Evolutionary conservation across 2,797 vertebrate genomes (phyloP), one percentile per base, ranked within the genome.

Genomic region (Sebastes itinus): DNA sequence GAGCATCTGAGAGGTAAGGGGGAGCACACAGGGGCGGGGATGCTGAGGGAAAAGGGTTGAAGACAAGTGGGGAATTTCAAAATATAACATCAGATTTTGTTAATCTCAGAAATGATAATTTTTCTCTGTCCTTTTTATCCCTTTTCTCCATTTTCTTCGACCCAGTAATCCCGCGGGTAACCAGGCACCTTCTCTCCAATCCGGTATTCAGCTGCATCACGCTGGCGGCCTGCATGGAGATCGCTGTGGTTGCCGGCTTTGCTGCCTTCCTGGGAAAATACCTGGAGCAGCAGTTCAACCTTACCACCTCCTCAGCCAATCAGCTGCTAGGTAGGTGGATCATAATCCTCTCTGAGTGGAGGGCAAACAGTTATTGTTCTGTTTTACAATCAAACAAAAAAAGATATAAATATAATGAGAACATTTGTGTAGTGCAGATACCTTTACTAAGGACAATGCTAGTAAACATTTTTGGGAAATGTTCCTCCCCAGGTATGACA

Each of bases 251-350:
- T 1, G 98, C 99, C 0, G 98, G 99, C 72, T 99, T 99, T 0
- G 98, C 99, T 0, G 98, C 99, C 74, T 99, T 99, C 93, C 92
- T 99, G 75, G 98, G 98, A 2, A 99, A 99, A 91, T 99, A 99
- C 94, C 90, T 99, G 92, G 99, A 99, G 92, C 98, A 99, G 95
- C 99, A 99, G 92, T 99, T 99, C 83, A 99, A 99, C 95, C 97
- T 99, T 69, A 99, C 98, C 92, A 98, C 99, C 30, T 97, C 98
- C 2, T 99, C 98, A 66, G 98, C 99, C 90, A 99, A 99, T 95
- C 98, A 99, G 94, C 96, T 99, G 75, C 94, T 99, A 61, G 99
- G 99, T 99, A 94, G 94, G 97, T 89, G 1, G 20, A n/a, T 49
- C 42, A 9, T 13, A 2, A 10, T 28, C 16, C 9, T 23, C 10